Percentiles rank a stretch among this genome's conserved stretches.
phyloP scores from a whole-genome alignment of 2,888 invertebrate genomes.

The Oxytorus armatus region DNA sequence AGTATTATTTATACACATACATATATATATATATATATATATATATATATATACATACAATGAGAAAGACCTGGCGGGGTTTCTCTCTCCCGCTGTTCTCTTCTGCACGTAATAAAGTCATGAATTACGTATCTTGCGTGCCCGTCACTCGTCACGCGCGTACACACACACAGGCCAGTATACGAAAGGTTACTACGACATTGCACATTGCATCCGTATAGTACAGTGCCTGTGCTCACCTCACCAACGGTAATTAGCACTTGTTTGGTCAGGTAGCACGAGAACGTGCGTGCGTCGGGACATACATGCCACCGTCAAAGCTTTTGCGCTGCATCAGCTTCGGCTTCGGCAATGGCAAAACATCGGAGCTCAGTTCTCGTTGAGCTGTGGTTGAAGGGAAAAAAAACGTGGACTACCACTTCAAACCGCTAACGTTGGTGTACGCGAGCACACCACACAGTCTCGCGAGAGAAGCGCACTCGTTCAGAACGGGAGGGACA shows the following conservation, averaged over 20 bases:
- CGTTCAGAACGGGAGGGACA: neutral
- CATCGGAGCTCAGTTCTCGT: slow-evolving; percentile 23
- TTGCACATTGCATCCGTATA: slow-evolving; percentile 18
- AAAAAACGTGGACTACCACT: slow-evolving; percentile 49
- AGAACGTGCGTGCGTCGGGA: slow-evolving; percentile 66
- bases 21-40: slow-evolving; percentile 12
- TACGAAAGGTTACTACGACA: slow-evolving; percentile 13
- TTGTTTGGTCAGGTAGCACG: slow-evolving; percentile 71
- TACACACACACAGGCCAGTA: slow-evolving; percentile 59
- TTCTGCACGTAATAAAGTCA: slow-evolving; percentile 72
- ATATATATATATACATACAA: too few species aligned
- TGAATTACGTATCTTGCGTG: slow-evolving; percentile 72
- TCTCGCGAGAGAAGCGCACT: slow-evolving; percentile 5
- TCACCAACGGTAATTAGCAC: slow-evolving; percentile 71
- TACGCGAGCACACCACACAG: slow-evolving; percentile 8
- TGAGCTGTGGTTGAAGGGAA: slow-evolving; percentile 2
- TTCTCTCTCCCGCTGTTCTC: slow-evolving; percentile 38
- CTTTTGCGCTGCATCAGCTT: slow-evolving; percentile 31
- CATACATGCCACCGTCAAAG: slow-evolving; percentile 65
- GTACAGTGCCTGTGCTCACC: slow-evolving; percentile 54
- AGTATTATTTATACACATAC: slow-evolving; percentile 8
- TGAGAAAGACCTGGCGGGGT: slow-evolving; percentile 45
- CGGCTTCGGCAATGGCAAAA: slow-evolving; percentile 48
- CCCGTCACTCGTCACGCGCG: slow-evolving; percentile 69
- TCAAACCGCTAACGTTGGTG: slow-evolving; percentile 46